Evolutionary conservation across 1,140 invertebrate genomes (phyloP), one percentile per base, ranked within the genome.

Genomic region (Nasonia giraulti): DNA sequence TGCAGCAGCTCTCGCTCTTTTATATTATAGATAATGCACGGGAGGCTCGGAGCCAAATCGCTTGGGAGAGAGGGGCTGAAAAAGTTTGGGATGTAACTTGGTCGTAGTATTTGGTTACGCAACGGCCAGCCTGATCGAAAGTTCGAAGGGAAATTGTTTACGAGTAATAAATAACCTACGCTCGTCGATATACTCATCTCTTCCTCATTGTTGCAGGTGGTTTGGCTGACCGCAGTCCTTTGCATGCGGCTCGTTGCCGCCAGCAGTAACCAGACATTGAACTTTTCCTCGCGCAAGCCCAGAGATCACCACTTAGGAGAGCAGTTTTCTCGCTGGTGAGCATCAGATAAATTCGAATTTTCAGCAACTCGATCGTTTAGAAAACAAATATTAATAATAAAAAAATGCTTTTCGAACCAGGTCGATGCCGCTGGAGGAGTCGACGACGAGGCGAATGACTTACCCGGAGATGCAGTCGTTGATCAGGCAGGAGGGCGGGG

Each of bases 381-480:
- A 31, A 33, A 74, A 74, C n/a, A 27, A 27, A 27, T 27, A 27
- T 27, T 27, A 27, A 27, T 14, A 74, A 33, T 12, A 75, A 75
- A n/a, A 31, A 75, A 17, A 20, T 2, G 12, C 1, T 44, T 1
- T 12, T n/a, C 2, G 8, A 78, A 47, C 17, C 40, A 92, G 91
- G 90, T 86, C 87, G 73, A 85, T 88, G 80, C 87, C 90, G 80
- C 69, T 88, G 80, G 91, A 91, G 80, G 91, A 91, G 77, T 83
- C 89, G 86, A 77, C 89, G 88, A 88, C 87, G 76, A 90, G 88
- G 80, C 89, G 88, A 73, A 87, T 88, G 86, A 91, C 88, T 69
- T 89, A 82, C 10, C 77, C 78, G 50, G 95, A 96, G 89, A 96
- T 96, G 93, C 95, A 96, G 91, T 91, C 92, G 87, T 92, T 95